Percentiles rank a stretch among this genome's conserved stretches.
Conservation (phyloP, 2,888 invertebrate genomes). For the Sussaba pulchella region DNA sequence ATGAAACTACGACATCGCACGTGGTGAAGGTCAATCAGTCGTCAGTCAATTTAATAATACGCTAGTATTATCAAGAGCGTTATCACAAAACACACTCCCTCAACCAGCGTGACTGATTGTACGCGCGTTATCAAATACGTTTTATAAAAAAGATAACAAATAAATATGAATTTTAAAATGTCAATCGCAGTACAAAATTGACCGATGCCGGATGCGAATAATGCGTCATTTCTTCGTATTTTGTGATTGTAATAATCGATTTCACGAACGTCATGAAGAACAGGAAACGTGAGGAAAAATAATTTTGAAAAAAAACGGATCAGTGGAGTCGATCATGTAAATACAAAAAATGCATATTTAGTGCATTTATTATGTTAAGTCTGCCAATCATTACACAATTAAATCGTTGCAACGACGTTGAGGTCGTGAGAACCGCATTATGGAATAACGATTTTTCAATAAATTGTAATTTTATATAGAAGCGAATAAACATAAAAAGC, state of each 20-base stretch:
- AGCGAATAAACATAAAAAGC: slow-evolving; percentile 56
- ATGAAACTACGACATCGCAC: slow-evolving; percentile 4
- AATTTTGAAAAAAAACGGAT: not conserved
- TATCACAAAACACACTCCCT: slow-evolving; percentile 28
- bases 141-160: slow-evolving; percentile 35
- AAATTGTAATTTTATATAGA: slow-evolving; percentile 79
- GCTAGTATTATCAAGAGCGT: slow-evolving; percentile 15
- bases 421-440: slow-evolving; percentile 63
- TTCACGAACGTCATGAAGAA: slow-evolving; percentile 3
- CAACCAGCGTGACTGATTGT: slow-evolving; percentile 46
- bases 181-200: slow-evolving; percentile 36
- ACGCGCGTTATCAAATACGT: slow-evolving; percentile 40
- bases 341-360: slow-evolving; percentile 40
- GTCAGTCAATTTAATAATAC: slow-evolving; percentile 34
- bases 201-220: slow-evolving; percentile 23
- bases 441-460: slow-evolving; percentile 77
- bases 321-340: not conserved
- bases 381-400: slow-evolving; percentile 32
- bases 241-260: slow-evolving; percentile 10
- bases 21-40: slow-evolving; percentile 1
- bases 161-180: slow-evolving; percentile 3
- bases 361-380: slow-evolving; percentile 56
- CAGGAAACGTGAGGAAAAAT: not conserved
- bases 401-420: slow-evolving; percentile 32
- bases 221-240: slow-evolving; percentile 9